phyloP scores from a whole-genome alignment of 2,113 vertebrate species.

The Alethe diademata region DNA sequence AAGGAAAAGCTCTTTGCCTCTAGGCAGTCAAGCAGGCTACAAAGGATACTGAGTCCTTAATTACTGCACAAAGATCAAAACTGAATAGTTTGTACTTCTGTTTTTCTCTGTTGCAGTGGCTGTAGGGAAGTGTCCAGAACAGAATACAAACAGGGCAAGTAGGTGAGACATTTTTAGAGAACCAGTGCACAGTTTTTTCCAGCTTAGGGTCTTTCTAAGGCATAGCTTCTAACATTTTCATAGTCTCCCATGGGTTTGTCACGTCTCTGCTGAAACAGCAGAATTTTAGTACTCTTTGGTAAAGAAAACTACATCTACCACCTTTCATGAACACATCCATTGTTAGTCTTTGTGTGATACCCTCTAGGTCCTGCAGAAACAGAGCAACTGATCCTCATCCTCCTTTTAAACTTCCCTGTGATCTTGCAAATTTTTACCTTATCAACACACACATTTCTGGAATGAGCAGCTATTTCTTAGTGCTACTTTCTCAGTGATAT shows the following conservation, averaged over 20 bases:
- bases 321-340: background rate
- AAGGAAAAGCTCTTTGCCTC: background rate
- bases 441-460: background rate
- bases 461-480: background rate
- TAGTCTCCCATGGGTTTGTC: background rate
- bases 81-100: background rate
- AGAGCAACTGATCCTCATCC: background rate
- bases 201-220: background rate
- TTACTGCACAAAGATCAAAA: background rate
- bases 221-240: background rate
- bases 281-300: background rate
- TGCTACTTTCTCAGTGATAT: background rate
- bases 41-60: background rate
- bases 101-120: background rate
- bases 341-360: background rate
- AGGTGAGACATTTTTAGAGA: background rate
- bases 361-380: background rate
- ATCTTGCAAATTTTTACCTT: background rate
- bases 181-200: background rate
- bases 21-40: accelerated
- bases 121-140: background rate
- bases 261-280: background rate
- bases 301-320: background rate
- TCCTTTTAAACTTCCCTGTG: background rate
- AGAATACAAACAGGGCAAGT: background rate